Base-by-base conservation (phyloP, 2,113 vertebrate genomes). In the Gobius niger region DNA sequence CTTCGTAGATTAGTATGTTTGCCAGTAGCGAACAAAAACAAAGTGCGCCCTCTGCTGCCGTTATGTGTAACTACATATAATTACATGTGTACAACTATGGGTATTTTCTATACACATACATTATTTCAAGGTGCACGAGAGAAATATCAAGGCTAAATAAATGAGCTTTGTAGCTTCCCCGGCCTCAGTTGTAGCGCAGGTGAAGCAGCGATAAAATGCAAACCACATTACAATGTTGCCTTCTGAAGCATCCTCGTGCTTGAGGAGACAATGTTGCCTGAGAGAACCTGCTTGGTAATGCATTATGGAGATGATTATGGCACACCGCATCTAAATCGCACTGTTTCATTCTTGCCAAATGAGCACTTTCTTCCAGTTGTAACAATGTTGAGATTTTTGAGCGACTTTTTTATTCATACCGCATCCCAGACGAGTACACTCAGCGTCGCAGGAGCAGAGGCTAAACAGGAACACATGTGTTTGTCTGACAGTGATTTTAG, bases 261-360 rank as follows among this genome's bases (percentile, higher is more conserved):
- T 72, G 75, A 71, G 44, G 51, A 72, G 77, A 57, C 52, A 67
- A 49, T 24, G 13, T 69, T 51, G 56, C 65, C 40, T 50, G 9
- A 18, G 14, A 52, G 74, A 44, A 19, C 54, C 70, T 44, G 2
- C 68, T 53, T 46, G 11, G 10, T 70, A 42, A 74, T 77, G 69
- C 63, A 74, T 84, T 79, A 81, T 74, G 68, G 41, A 82, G 67
- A 67, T 47, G 65, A 76, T 81, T 72, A 81, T 76, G 65, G 53
- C 19, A 52, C 56, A 18, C 50, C 70, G 40, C 46, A 63, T 84
- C 77, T 54, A 62, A 73, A 78, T 60, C 47, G 44, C 18, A 50
- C 57, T 12, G 52, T 42, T 62, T 13, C 18, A 24, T 68, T 54
- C 24, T 24, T 70, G 7, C 24, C 44, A 63, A 50, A 59, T 57